Base-by-base conservation (phyloP, 2,113 vertebrate genomes). In the Harpagus bidentatus region DNA sequence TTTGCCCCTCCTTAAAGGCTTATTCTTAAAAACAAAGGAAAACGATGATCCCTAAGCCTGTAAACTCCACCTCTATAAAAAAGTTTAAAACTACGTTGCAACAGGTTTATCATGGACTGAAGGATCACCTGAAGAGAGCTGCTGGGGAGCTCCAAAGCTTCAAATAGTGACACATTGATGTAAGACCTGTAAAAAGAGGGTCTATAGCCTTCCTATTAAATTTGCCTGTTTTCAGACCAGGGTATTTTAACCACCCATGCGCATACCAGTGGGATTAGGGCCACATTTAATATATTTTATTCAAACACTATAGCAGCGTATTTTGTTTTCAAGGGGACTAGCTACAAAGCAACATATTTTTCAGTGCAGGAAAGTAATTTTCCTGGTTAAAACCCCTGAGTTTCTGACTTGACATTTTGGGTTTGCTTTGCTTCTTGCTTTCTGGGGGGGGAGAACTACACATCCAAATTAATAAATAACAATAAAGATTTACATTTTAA, bases 11-110 rank as follows among this genome's bases (percentile, higher is more conserved):
- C 61, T 80, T 77, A 15, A 72, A 74, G 45, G 55, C 20, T 65
- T n/a, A 55, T 43, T 36, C 38, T 63, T 18, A 73, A 81, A 94
- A 83, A 52, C 36, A 16, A 62, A 65, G 28, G 42, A 13, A 72
- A 90, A 73, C 0, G 0, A 29, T 17, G 14, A 40, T 13, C 26
- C 3, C 2, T 16, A 45, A 20, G 22, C 25, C 52, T 52, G 42
- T 28, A 28, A 78, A 26, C 21, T 61, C 45, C 55, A 5, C 19
- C 23, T 36, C 23, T 6, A 9, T 13, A 25, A 52, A 34, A 58
- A 23, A 71, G 25, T 31, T 16, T 3, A 38, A 50, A 72, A 26
- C 10, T 29, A 2, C 23, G 48, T 17, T 70, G 17, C 16, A 79
- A 8, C 15, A 53, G 40, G 22, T 65, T 77, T 48, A 8, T 38